Percentiles rank a stretch among this genome's conserved stretches.
Evolutionary conservation across 2,888 invertebrate species (phyloP).

Genomic region (Iselma pallidipennis): DNA sequence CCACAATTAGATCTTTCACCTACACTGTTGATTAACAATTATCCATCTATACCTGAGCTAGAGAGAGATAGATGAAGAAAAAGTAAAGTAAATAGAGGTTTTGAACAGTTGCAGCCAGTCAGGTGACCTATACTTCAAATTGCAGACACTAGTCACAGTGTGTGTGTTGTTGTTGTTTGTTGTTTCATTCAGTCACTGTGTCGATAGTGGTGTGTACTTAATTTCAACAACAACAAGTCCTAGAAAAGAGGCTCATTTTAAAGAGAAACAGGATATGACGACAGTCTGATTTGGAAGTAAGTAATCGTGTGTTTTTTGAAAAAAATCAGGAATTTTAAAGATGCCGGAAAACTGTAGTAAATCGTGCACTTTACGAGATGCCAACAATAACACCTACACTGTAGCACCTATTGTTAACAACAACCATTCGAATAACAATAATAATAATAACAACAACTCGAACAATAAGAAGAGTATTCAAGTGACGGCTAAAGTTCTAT

Average conservation of each 20-base stretch:
- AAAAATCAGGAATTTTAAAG: conserved; percentile 10
- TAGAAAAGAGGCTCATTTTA: neutral
- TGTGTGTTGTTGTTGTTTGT: neutral
- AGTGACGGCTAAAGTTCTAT: conserved; percentile 74
- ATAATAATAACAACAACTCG: conserved; percentile 35
- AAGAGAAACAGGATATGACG: conserved; percentile 1
- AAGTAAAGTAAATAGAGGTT: neutral
- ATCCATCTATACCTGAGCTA: neutral
- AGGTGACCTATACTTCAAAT: neutral
- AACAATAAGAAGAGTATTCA: conserved; percentile 54
- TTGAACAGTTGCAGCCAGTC: conserved; percentile 1
- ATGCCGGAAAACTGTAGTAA: conserved; percentile 61
- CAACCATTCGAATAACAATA: conserved; percentile 34
- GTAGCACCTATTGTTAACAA: conserved; percentile 35
- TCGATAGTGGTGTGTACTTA: conserved; percentile 40
- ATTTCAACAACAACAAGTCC: conserved; percentile 8
- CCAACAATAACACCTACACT: conserved; percentile 65
- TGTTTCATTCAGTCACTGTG: conserved; percentile 53
- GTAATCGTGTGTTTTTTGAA: conserved; percentile 1
- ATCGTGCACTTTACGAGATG: conserved; percentile 59
- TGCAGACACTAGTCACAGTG: neutral
- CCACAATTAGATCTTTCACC: neutral
- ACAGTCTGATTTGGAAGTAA: neutral
- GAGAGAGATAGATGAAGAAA: conserved; percentile 11
- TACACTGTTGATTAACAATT: neutral